phyloP scores from a whole-genome alignment of 2,888 invertebrate genomes.

The Tigriopus californicus region DNA sequence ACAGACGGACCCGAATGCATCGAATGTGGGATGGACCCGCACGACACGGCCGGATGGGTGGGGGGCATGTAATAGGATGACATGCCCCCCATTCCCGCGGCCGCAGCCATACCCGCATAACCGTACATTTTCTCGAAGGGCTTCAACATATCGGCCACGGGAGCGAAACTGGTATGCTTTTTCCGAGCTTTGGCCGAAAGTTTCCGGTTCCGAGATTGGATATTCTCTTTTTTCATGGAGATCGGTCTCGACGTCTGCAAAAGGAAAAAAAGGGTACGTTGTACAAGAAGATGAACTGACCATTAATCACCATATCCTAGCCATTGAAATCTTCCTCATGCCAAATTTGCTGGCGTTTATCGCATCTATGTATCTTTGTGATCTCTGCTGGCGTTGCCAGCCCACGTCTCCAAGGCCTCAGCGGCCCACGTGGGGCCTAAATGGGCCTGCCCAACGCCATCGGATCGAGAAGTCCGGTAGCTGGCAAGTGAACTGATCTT shows the following conservation, averaged over 20 bases:
- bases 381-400: no score
- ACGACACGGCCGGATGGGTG: not conserved
- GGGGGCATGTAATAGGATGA: not conserved
- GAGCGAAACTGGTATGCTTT: conserved; percentile 16
- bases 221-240: conserved; percentile 21
- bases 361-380: no score
- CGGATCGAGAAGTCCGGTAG: no score
- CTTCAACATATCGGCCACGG: not conserved
- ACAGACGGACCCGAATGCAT: not conserved
- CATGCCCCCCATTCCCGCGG: not conserved
- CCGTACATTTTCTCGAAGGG: conserved; percentile 12
- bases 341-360: no score
- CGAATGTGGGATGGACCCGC: not conserved
- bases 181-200: conserved; percentile 20
- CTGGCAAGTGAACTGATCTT: no score
- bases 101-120: conserved; percentile 3
- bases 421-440: not conserved
- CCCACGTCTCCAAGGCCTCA: not conserved
- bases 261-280: not conserved
- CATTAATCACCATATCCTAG: no score
- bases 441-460: not conserved
- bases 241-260: conserved; percentile 17
- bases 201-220: conserved; percentile 20
- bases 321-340: no score
- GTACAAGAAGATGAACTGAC: no score